These are phyloP conservation scores for Noctua fimbriata DNA, from an alignment of 2,888 invertebrate species.

Conservation along the genomic window DNA sequence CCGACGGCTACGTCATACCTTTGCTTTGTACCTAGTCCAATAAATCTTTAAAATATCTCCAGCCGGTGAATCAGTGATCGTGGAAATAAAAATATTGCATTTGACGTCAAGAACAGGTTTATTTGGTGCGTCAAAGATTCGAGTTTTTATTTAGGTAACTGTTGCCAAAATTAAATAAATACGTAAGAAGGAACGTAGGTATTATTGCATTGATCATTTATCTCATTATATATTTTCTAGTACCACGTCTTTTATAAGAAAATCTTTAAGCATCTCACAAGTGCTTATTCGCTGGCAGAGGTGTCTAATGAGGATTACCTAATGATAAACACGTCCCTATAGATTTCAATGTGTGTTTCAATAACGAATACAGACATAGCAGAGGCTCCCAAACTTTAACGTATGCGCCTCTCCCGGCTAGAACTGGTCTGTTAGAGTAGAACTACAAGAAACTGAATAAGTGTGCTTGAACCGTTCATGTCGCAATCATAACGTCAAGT, in stretches of 20 bases:
- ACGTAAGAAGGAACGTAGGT: neutral
- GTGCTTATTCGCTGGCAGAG: neutral
- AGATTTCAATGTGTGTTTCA: neutral
- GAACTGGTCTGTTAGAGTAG: neutral
- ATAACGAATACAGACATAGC: neutral
- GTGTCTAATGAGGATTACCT: neutral
- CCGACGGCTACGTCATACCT: constrained; percentile 25
- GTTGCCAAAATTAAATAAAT: constrained; percentile 41
- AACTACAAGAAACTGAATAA: neutral
- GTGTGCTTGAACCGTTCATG: neutral
- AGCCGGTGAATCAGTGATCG: constrained; percentile 49
- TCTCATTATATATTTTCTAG: neutral
- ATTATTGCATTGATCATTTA: constrained; percentile 13
- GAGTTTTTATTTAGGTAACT: constrained; percentile 49
- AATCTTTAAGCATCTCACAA: neutral
- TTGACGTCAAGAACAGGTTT: constrained; percentile 63
- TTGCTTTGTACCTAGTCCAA: constrained; percentile 22
- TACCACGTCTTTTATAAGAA: neutral
- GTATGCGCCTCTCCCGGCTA: neutral
- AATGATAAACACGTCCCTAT: neutral
- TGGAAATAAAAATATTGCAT: constrained; percentile 58
- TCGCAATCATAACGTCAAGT: neutral
- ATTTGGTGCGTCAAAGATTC: constrained; percentile 62
- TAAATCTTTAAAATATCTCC: constrained; percentile 43
- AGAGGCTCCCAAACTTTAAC: neutral